A percentile compares a stretch with the other conserved stretches of the same genome.
Evolutionary conservation across 1,140 invertebrate genomes (phyloP).

Genomic region (Leptinotarsa lineolata): DNA sequence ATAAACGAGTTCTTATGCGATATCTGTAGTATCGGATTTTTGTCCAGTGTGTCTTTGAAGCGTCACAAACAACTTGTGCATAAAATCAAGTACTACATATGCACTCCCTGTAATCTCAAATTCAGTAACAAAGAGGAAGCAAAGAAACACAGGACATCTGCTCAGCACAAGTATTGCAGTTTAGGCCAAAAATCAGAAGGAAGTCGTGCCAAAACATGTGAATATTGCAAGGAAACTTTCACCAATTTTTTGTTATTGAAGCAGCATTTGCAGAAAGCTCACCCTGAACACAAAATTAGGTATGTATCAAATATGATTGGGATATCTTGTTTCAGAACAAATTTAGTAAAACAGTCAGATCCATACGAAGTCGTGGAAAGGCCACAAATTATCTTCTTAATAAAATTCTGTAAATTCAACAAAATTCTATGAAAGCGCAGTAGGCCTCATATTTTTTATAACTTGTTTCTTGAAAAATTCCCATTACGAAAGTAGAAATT

Average conservation of each 20-base stretch:
- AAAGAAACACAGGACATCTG: constrained; percentile 67
- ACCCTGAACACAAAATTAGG: constrained; percentile 64
- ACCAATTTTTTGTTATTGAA: constrained; percentile 65
- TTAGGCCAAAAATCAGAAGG: constrained; percentile 39
- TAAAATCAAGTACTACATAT: constrained; percentile 65
- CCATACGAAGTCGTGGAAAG: no score
- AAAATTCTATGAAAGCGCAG: no score
- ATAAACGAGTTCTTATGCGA: constrained; percentile 56
- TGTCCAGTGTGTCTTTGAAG: constrained; percentile 67
- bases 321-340: no score
- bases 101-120: constrained; percentile 67
- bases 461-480: no score
- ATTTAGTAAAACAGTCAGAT: no score
- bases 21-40: constrained; percentile 62
- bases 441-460: no score
- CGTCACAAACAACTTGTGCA: constrained; percentile 65
- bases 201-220: constrained; percentile 60
- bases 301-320: constrained; percentile 37
- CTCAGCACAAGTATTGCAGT: constrained; percentile 61
- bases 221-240: constrained; percentile 63
- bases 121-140: constrained; percentile 67
- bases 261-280: constrained; percentile 67
- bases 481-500: not conserved
- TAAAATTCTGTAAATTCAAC: no score
- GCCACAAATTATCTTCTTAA: no score